Evolutionary conservation across 2,797 vertebrate genomes (phyloP), one percentile per base, ranked within the genome.

Genomic region (Poecile montanus): DNA sequence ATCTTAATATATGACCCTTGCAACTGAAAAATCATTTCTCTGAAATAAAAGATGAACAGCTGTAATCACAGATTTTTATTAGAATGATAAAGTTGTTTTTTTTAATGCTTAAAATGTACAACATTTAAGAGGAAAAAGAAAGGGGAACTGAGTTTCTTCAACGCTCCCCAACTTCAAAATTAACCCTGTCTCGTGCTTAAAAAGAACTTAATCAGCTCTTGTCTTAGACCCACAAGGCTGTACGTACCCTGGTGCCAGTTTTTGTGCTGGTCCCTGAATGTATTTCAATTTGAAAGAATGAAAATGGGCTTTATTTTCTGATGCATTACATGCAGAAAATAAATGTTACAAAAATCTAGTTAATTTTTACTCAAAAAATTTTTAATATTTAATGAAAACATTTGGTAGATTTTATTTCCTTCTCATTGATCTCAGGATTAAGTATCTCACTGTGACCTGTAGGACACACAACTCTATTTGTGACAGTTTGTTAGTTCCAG

Each of bases 261-360:
- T 91, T 72, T 66, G 30, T 85, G 53, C 51, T 70, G 79, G 44
- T 82, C 30, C 53, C 60, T 76, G 44, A 83, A 47, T 13, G 16
- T 60, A 62, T 85, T 83, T 73, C 27, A 50, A 13, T 75, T 78
- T 71, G 42, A 74, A 72, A 72, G 79, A 80, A 77, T 54, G n/a
- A 72, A 85, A 91, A 38, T 50, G 18, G 38, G n/a, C 21, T 70
- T 68, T 66, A 63, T 72, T 93, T 95, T 91, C 48, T 93, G 85
- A 70, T 88, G 36, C 30, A 70, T 36, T 75, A 88, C 51, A 34
- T 40, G 30, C 36, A 81, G 34, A 86, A 71, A 29, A 51, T 34
- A 67, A 86, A 45, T 72, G 36, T 68, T 40, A 1, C 29, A 47
- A 93, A 80, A 66, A 54, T 20, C 10, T 68, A 80, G 14, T 53